phyloP scores from a whole-genome alignment of 30 jellyfish, hydroid and myxozoan genomes.

The Mastigias papua region DNA sequence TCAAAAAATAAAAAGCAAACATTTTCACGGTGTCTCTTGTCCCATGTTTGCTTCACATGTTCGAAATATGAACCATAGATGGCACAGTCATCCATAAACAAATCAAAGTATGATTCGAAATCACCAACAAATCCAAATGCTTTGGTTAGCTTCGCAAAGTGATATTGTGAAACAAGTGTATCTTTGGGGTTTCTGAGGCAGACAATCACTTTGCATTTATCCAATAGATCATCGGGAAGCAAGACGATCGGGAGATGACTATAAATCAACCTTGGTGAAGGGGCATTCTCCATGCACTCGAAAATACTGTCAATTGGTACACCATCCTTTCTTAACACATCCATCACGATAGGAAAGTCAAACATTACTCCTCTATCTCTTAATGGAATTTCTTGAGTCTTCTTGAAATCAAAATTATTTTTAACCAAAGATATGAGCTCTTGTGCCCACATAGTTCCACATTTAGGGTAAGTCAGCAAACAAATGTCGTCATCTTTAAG shows the following conservation, averaged over 20 bases:
- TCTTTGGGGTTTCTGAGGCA: constrained; percentile 1
- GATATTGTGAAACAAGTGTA: neutral
- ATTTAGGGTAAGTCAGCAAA: neutral
- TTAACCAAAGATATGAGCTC: neutral
- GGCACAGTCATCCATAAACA: neutral
- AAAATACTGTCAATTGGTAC: neutral
- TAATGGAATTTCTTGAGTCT: neutral
- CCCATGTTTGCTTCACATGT: neutral
- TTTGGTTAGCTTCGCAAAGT: neutral
- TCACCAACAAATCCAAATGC: neutral
- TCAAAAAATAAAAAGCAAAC: neutral
- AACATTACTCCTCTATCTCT: neutral
- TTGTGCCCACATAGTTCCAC: neutral
- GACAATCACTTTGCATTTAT: neutral
- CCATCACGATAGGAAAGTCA: neutral
- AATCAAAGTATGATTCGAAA: neutral
- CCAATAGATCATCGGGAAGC: neutral
- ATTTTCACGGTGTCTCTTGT: neutral
- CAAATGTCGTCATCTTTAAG: neutral
- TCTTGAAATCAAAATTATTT: neutral
- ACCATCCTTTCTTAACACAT: neutral
- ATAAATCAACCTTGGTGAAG: neutral
- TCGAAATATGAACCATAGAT: constrained; percentile 1
- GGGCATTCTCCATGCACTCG: neutral
- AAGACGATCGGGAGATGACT: neutral